Percentiles rank a stretch among this genome's conserved stretches.
Evolutionary conservation across 2,797 vertebrate genomes (phyloP).

Genomic region (Nannoperca obscura): DNA sequence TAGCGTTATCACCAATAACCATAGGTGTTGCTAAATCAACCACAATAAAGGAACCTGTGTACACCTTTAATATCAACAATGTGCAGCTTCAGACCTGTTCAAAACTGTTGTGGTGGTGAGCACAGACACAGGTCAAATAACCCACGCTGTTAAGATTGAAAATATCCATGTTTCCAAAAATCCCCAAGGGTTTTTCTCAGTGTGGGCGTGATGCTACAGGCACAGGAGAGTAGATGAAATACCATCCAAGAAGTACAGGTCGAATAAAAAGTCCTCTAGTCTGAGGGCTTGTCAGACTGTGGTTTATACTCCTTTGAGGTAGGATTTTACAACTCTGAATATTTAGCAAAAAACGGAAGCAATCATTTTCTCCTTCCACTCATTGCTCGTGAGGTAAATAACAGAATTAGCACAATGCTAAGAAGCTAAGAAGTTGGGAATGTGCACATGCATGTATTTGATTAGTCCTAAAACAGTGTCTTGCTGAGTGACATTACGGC

Average conservation of each 20-base stretch:
- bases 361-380: not conserved
- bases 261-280: not conserved
- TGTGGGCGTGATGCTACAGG: slow-evolving; percentile 12
- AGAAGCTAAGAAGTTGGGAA: not conserved
- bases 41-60: not conserved
- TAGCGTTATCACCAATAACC: not conserved
- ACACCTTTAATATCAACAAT: not conserved
- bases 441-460: slow-evolving; percentile 11
- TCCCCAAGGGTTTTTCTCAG: not conserved
- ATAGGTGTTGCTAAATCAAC: not conserved
- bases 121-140: slow-evolving; percentile 33
- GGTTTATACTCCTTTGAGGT: slow-evolving; percentile 14
- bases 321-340: slow-evolving; percentile 18
- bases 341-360: not conserved
- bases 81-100: not conserved
- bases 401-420: not conserved
- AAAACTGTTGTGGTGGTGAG: slow-evolving; percentile 2
- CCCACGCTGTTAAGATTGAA: slow-evolving; percentile 26
- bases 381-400: slow-evolving; percentile 16
- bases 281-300: slow-evolving; percentile 19
- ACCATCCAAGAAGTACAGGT: slow-evolving; percentile 1
- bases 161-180: slow-evolving; percentile 12
- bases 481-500: slow-evolving; percentile 34
- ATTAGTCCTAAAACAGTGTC: slow-evolving; percentile 24
- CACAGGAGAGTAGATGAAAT: slow-evolving; percentile 11